These are phyloP conservation scores for Reticulitermes speratus DNA, from an alignment of 1,140 invertebrate species.

Conservation along the genomic window DNA sequence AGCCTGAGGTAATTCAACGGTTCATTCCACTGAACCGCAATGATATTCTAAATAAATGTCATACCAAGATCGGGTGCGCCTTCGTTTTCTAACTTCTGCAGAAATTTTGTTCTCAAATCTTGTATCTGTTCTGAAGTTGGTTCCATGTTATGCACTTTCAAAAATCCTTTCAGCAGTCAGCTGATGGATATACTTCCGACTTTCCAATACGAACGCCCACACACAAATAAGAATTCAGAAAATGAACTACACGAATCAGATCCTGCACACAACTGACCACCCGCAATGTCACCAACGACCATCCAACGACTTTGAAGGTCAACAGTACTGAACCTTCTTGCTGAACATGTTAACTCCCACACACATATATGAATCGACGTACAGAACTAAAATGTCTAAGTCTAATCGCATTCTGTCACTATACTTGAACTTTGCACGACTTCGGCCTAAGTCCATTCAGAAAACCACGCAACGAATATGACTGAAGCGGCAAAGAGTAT, in stretches of 20 bases:
- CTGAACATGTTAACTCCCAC: background rate
- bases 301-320: background rate
- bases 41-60: background rate
- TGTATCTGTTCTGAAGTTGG: conserved; percentile 48
- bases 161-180: background rate
- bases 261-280: background rate
- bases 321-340: background rate
- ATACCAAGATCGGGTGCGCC: conserved; percentile 42
- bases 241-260: too few species aligned
- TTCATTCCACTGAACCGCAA: too few species aligned
- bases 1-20: too few species aligned
- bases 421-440: background rate
- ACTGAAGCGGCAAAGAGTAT: too few species aligned
- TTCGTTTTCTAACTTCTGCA: conserved; percentile 52
- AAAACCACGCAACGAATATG: too few species aligned
- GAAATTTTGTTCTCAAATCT: conserved; percentile 54
- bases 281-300: background rate
- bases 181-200: too few species aligned
- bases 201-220: too few species aligned
- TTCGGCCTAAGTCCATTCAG: background rate
- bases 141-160: conserved; percentile 42
- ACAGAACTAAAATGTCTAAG: background rate
- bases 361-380: background rate
- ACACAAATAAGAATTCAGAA: background rate
- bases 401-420: background rate